Conservation (phyloP, 2,888 invertebrate species). For the Dascillus cervinus region DNA sequence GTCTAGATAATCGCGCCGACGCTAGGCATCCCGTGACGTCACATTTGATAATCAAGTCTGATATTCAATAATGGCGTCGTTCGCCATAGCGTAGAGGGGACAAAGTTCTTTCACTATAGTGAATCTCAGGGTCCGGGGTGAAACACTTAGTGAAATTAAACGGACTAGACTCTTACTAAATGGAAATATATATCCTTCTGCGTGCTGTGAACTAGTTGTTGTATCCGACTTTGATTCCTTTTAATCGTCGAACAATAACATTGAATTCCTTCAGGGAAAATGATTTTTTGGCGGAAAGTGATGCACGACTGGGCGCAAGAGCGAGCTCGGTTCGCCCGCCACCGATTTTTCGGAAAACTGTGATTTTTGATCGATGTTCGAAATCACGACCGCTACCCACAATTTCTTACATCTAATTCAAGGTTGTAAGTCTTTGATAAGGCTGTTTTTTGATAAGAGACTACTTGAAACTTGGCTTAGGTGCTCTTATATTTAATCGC, state of each 20-base stretch:
- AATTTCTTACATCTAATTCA: constrained; percentile 15
- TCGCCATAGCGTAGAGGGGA: constrained; percentile 21
- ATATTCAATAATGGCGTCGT: constrained; percentile 46
- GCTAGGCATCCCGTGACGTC: constrained; percentile 41
- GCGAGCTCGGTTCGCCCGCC: too few relatives aligned
- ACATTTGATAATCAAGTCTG: constrained; percentile 43
- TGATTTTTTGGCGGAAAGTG: too few relatives aligned
- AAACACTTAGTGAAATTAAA: constrained; percentile 42
- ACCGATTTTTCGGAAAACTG: too few relatives aligned
- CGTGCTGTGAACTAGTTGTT: too few relatives aligned
- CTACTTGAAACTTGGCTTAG: constrained; percentile 11
- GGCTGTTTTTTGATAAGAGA: constrained; percentile 14
- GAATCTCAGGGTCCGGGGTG: constrained; percentile 37
- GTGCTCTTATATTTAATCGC: constrained; percentile 9
- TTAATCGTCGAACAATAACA: too few relatives aligned
- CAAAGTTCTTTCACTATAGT: constrained; percentile 30
- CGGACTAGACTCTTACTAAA: constrained; percentile 35
- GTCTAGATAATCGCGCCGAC: constrained; percentile 37
- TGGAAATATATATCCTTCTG: constrained; percentile 35
- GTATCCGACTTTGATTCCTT: too few relatives aligned
- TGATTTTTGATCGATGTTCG: too few relatives aligned
- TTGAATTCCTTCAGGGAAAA: too few relatives aligned
- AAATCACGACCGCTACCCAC: constrained; percentile 11
- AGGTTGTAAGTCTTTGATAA: constrained; percentile 14
- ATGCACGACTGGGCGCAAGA: too few relatives aligned